Evolutionary conservation across 2,888 invertebrate species (phyloP), one percentile per base, ranked within the genome.

Genomic region (Coleophora flavipennella): DNA sequence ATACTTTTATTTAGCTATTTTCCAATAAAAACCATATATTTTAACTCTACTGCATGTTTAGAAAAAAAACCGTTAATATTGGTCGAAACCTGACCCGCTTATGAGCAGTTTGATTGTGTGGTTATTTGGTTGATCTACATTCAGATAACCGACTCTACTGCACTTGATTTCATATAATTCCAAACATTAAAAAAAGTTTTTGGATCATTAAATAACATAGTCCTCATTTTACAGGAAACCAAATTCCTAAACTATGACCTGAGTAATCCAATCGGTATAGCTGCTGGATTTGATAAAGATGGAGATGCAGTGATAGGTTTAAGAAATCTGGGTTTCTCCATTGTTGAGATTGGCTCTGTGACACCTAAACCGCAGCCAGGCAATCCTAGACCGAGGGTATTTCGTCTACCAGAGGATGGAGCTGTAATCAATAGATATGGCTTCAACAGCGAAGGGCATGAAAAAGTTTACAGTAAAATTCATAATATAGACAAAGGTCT

Each of bases 211-310:
- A n/a, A 20, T 20, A 20, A 20, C 20, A 4, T 20, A 6, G 20
- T 6, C 20, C 20, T 20, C 20, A 20, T 20, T 20, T 57, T 66
- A 32, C 70, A 94, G 93, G 86, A 87, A 64, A 91, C 91, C 0
- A 86, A 80, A 39, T 81, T 97, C 35, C 91, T 94, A 67, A 89
- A 89, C 13, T 84, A 89, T 45, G 70, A 90, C 10, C 89, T 99
- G 45, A 83, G 87, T 39, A 98, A 97, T 81, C 99, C 99, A 0
- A 76, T 99, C 53, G 99, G 99, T n/a, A 90, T 99, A 60, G 99
- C 99, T 20, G 99, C 99, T 41, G 99, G 99, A 6, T 99, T 99
- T 80, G 99, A 99, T 73, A 99, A 99, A 74, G 91, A 99, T 76
- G 98, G 92, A 6, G 97, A 98, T 83, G 96, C 95, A 13, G 86